A percentile compares a stretch with the other conserved stretches of the same genome.
phyloP scores from a whole-genome alignment of 1,140 invertebrate genomes.

The Philotrypesis tridentata region DNA sequence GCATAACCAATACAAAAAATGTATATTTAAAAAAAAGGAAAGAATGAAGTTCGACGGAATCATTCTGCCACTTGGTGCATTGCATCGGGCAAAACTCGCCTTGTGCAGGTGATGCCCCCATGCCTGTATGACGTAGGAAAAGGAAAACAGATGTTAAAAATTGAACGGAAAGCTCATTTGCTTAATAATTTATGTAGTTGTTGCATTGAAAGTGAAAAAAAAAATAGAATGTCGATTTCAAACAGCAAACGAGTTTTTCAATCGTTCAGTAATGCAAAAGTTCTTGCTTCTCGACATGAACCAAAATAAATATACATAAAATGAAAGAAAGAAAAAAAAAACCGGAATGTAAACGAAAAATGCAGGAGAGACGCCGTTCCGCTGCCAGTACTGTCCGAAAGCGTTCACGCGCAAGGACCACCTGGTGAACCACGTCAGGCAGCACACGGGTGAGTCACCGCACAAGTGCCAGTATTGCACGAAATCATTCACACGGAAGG shows the following conservation, averaged over 20 bases:
- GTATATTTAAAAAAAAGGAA: not conserved
- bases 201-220: not conserved
- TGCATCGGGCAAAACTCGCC: constrained; percentile 59
- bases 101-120: constrained; percentile 57
- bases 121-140: constrained; percentile 54
- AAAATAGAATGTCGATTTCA: not conserved
- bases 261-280: constrained; percentile 10
- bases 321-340: constrained; percentile 46
- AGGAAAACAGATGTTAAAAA: constrained; percentile 16
- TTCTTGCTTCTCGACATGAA: not conserved
- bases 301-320: constrained; percentile 9
- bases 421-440: constrained; percentile 78
- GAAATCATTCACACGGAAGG: constrained; percentile 90
- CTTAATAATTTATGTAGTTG: constrained; percentile 2
- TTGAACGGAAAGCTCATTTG: constrained; percentile 27
- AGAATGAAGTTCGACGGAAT: constrained; percentile 12
- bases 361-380: constrained; percentile 74
- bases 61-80: constrained; percentile 51
- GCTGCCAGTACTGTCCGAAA: constrained; percentile 79
- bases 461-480: constrained; percentile 80
- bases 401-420: constrained; percentile 80
- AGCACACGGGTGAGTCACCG: constrained; percentile 84
- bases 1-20: not conserved
- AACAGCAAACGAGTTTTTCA: not conserved
- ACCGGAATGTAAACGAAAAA: constrained; percentile 44